These are phyloP conservation scores for Liodrosophila aerea DNA, from an alignment of 2,888 invertebrate species.

Conservation along the genomic window DNA sequence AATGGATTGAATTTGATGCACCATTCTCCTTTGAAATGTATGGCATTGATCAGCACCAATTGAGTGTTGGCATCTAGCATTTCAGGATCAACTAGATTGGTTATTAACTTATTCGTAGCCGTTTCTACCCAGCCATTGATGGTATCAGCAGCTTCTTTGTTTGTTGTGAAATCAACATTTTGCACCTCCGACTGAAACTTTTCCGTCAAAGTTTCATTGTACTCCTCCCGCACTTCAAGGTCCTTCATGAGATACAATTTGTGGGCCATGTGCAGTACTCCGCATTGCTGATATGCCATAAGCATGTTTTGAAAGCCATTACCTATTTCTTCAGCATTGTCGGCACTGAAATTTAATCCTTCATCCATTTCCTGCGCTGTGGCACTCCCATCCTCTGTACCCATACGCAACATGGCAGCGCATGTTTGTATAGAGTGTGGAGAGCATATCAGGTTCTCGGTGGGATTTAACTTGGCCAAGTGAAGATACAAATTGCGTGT, in stretches of 20 bases:
- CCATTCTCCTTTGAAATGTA: conserved; percentile 93
- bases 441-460: conserved; percentile 41
- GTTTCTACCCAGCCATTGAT: conserved; percentile 92
- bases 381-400: conserved; percentile 9
- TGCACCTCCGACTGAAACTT: conserved; percentile 86
- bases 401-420: conserved; percentile 40
- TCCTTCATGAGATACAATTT: conserved; percentile 86
- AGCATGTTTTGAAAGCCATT: not conserved
- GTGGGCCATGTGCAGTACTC: conserved; percentile 85
- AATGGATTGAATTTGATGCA: conserved; percentile 85
- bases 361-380: conserved; percentile 38
- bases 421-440: conserved; percentile 38
- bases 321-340: too few species aligned
- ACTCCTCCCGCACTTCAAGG: conserved; percentile 83
- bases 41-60: conserved; percentile 90
- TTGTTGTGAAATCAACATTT: conserved; percentile 85
- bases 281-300: conserved; percentile 40
- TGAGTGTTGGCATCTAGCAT: conserved; percentile 82
- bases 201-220: conserved; percentile 84
- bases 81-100: too few species aligned
- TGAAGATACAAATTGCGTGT: conserved; percentile 12
- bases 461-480: conserved; percentile 11
- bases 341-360: conserved; percentile 6
- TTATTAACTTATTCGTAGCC: conserved; percentile 83
- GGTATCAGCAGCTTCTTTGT: conserved; percentile 82